Percentiles rank a stretch among this genome's conserved stretches.
Conservation (phyloP, 2,888 invertebrate genomes). For the Agrochola litura region DNA sequence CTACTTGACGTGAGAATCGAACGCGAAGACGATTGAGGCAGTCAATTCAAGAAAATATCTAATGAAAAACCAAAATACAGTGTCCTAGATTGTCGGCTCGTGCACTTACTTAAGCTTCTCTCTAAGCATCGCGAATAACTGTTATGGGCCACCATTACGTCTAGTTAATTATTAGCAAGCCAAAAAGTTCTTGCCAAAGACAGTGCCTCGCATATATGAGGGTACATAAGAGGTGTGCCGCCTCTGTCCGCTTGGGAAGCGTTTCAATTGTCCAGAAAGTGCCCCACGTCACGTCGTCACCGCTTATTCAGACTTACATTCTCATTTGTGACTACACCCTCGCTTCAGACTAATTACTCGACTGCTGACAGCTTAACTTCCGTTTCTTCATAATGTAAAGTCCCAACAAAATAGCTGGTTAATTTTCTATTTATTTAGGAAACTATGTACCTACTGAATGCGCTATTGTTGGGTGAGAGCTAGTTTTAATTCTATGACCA, state of each 20-base stretch:
- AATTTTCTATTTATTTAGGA: not conserved
- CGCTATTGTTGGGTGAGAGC: not conserved
- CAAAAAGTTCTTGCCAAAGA: constrained; percentile 7
- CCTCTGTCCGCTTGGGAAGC: not conserved
- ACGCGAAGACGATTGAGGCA: not conserved
- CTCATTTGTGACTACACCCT: constrained; percentile 19
- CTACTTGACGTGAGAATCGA: not conserved
- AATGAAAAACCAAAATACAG: not conserved
- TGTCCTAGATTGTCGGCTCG: not conserved
- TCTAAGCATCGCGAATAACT: not conserved
- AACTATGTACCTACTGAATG: not conserved
- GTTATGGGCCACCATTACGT: not conserved
- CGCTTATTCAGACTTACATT: constrained; percentile 32
- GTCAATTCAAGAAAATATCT: not conserved
- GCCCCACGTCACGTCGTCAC: constrained; percentile 7
- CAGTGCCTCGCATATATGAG: not conserved
- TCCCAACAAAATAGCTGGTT: not conserved
- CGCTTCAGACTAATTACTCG: constrained; percentile 27
- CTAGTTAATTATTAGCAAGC: constrained; percentile 16
- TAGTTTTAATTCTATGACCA: not conserved
- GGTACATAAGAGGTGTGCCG: not conserved
- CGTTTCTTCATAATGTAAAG: constrained; percentile 4
- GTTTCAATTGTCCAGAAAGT: constrained; percentile 30
- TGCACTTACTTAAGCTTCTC: not conserved
- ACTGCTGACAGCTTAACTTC: not conserved